Base-by-base conservation (phyloP, 2,888 invertebrate genomes). In the Himalopsyche japonica region DNA sequence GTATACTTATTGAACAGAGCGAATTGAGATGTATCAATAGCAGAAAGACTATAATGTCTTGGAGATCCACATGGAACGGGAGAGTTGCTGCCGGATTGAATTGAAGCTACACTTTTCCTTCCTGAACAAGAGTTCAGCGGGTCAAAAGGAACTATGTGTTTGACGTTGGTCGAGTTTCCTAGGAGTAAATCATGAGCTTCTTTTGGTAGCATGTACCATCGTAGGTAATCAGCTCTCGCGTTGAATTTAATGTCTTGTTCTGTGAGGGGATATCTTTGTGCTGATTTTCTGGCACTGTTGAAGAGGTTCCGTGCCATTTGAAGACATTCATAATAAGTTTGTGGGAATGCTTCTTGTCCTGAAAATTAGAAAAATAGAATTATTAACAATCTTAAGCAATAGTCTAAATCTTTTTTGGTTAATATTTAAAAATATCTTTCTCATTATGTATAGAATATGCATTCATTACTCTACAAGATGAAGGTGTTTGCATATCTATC, bases 131-230 rank as follows among this genome's bases (percentile, higher is more conserved):
- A 94, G 57, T 93, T 92, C 57, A 93, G 91, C 0, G 96, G 96
- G 89, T 95, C 94, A 89, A 96, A 96, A 84, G 96, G 96, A 87
- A 95, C 95, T 87, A 94, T 93, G 84, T 96, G 95, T 90, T 96
- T 96, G 10, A 96, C 95, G 88, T 95, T 96, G 83, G 94, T 95
- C 64, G 95, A 95, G 88, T 94, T 94, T 27, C 95, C 95, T 0
- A 95, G 91, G 1, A 96, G 90, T 48, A 96, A 92, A 87, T 95
- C 94, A 88, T 96, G 95, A 0, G 97, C 97, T 91, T 98, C 98
- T 89, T 95, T 95, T 0, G 97, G 97, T 81, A 98, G 90, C 93
- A 98, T 95, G 90, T 97, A 98, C 98, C 98, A 98, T 86, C 97
- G 93, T 18, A 97, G 91, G 82, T 93, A 93, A 87, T 95, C 94